Percentiles rank a stretch among this genome's conserved stretches.
phyloP scores from a whole-genome alignment of 2,888 invertebrate species.

The Sesia apiformis region DNA sequence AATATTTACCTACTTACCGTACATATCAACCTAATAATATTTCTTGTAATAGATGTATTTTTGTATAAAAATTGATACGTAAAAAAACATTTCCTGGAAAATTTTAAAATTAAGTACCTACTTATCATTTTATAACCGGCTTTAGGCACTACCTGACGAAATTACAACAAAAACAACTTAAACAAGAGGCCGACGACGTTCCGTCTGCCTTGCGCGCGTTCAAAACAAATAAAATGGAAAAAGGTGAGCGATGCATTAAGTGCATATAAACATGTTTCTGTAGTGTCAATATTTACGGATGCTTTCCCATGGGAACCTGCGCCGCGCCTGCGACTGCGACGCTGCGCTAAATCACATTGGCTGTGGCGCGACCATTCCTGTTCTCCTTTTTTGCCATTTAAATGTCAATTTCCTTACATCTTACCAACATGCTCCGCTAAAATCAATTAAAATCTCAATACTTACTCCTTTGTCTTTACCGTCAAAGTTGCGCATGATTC shows the following conservation, averaged over 20 bases:
- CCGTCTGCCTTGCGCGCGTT: conserved; percentile 62
- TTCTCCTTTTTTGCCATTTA: conserved; percentile 65
- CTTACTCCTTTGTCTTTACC: not conserved
- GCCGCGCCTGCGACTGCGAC: conserved; percentile 20
- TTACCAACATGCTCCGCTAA: too few species aligned
- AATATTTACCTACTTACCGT: too few species aligned
- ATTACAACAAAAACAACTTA: conserved; percentile 62
- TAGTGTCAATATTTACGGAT: conserved; percentile 71
- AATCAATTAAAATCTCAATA: too few species aligned
- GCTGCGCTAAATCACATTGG: conserved; percentile 58
- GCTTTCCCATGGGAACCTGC: conserved; percentile 70
- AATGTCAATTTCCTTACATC: conserved; percentile 45
- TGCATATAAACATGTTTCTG: conserved; percentile 72
- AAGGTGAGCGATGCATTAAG: conserved; percentile 72
- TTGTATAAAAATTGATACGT: too few species aligned
- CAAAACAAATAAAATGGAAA: conserved; percentile 68
- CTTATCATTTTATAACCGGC: not conserved
- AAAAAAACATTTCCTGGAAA: too few species aligned
- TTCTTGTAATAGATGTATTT: too few species aligned
- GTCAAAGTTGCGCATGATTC: not conserved
- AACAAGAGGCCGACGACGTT: conserved; percentile 53
- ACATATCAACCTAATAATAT: too few species aligned
- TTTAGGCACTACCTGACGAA: conserved; percentile 44
- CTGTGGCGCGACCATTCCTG: conserved; percentile 20
- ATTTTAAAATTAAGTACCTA: not conserved